Base-by-base conservation (phyloP, 2,797 vertebrate genomes). In the Cuculus canorus region DNA sequence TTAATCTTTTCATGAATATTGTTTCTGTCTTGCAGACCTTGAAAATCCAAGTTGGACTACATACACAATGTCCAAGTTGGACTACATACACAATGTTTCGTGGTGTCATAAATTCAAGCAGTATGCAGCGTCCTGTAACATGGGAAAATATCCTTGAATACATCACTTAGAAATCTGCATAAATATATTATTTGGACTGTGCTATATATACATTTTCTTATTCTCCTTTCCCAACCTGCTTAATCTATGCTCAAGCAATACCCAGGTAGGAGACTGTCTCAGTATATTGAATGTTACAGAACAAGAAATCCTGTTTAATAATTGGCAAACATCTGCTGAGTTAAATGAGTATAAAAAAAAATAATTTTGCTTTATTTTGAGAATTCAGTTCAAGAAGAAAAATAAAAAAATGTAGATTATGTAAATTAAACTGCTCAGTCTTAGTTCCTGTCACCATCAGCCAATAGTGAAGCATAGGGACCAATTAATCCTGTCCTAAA, bases 381-480 rank as follows among this genome's bases (percentile, higher is more conserved):
- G 13, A 37, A 65, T 41, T 61, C 27, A 21, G 7, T 37, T 33
- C 15, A 35, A 64, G 23, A 19, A 53, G 4, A 25, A 86, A 69
- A 79, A 52, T 5, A 3, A 39, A 7, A 0, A 0, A 28, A 16
- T 37, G 6, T 8, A 5, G 2, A 18, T 73, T 73, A 28, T 13
- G 7, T 8, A 41, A 73, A 50, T 1, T 2, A 65, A 70, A 23
- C 4, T 45, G 7, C 4, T 41, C 1, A 0, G 6, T 25, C 35
- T 80, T 61, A 10, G 8, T 56, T 16, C 17, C 19, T 3, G 1
- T 68, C 33, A 0, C 8, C 1, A 1, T 50, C 47, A 72, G 8
- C 48, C 41, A 35, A 3, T 2, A 48, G 7, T 3, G 19, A 59
- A 69, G 11, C 5, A 17, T 13, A 39, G 13, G 28, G 22, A 61